Percentiles rank a stretch among this genome's conserved stretches.
Conservation (phyloP, 2,113 vertebrate genomes). For the Halichoerus grypus region DNA sequence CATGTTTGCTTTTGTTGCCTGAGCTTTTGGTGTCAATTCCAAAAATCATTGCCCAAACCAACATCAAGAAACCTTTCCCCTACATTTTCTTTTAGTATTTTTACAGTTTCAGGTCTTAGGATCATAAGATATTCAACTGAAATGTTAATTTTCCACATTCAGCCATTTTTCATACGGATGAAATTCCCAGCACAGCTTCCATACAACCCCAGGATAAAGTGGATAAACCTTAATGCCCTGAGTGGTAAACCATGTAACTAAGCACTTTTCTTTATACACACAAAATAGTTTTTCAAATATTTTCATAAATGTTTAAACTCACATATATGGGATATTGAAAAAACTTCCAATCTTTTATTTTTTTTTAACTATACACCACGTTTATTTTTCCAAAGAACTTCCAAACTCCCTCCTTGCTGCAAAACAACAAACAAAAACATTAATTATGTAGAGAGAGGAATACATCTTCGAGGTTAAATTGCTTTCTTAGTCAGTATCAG, state of each 20-base stretch:
- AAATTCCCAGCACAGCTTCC: constrained; percentile 39
- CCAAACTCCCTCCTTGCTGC: neutral
- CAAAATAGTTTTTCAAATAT: neutral
- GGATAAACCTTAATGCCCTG: accelerated
- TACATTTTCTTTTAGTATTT: neutral
- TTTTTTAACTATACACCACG: neutral
- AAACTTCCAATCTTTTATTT: neutral
- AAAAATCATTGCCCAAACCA: neutral
- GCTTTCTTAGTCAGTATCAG: neutral
- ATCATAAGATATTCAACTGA: constrained; percentile 41
- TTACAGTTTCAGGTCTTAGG: neutral
- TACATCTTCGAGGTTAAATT: constrained; percentile 1
- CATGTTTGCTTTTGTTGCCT: neutral
- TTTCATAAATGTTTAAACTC: neutral
- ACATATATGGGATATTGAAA: neutral
- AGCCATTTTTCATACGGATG: neutral
- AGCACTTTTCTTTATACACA: neutral
- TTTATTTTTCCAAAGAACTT: constrained; percentile 48
- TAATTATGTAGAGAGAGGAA: neutral
- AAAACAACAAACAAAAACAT: neutral
- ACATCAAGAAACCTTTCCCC: neutral
- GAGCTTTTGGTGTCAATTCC: neutral
- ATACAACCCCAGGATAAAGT: neutral
- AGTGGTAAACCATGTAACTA: neutral
- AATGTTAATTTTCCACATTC: constrained; percentile 70